Conservation (phyloP, 23 tunicate species). For the Botrylloides violaceus region DNA sequence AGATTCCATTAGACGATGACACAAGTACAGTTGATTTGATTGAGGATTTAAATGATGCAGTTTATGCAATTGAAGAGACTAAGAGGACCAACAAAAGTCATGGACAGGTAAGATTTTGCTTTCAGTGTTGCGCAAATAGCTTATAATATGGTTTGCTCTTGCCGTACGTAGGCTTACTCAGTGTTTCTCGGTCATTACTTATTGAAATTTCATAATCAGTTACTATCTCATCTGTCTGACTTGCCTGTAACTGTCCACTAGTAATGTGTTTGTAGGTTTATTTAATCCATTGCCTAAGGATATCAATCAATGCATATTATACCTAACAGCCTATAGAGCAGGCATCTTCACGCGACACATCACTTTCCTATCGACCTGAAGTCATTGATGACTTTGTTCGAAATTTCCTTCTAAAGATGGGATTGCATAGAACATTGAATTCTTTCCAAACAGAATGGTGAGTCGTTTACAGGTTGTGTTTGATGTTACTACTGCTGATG, state of each 20-base stretch:
- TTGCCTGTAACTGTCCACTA: no score
- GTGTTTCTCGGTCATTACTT: no score
- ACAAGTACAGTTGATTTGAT: constrained; percentile 47
- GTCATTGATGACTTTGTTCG: constrained; percentile 98
- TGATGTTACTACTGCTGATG: not conserved
- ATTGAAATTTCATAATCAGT: no score
- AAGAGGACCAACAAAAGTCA: constrained; percentile 18
- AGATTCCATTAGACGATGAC: constrained; percentile 90
- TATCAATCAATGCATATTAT: not conserved
- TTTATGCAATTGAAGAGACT: constrained; percentile 65
- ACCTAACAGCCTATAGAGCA: not conserved
- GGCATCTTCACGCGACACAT: constrained; percentile 21
- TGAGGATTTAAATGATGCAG: constrained; percentile 64
- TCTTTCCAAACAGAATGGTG: constrained; percentile 97
- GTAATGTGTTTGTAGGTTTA: not conserved
- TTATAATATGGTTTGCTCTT: no score
- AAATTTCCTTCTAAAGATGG: constrained; percentile 81
- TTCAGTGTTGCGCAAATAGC: not conserved
- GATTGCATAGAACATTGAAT: constrained; percentile 80
- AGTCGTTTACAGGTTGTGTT: not conserved
- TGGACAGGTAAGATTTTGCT: not conserved
- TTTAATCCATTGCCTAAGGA: not conserved
- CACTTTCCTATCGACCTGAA: constrained; percentile 74
- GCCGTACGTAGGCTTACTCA: no score
- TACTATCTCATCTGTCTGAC: no score